Evolutionary conservation across 1,140 invertebrate genomes (phyloP).

Genomic region (Conopomorpha cramerella): DNA sequence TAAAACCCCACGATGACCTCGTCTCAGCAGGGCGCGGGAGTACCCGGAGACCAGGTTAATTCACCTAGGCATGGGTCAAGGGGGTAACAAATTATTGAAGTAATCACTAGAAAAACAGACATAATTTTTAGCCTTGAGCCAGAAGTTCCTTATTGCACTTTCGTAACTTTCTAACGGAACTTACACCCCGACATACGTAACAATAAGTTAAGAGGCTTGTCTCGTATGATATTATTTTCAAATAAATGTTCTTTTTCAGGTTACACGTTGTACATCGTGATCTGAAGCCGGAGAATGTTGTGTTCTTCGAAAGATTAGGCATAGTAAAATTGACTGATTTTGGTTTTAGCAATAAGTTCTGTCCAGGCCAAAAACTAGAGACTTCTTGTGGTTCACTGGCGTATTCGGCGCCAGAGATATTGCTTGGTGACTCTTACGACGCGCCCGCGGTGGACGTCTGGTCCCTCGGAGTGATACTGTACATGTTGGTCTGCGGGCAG

Average conservation of each 20-base stretch:
- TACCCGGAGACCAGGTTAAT: too few relatives aligned
- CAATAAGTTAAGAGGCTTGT: too few relatives aligned
- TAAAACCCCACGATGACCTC: too few relatives aligned
- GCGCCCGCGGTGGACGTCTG: conserved; percentile 97
- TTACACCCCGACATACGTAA: too few relatives aligned
- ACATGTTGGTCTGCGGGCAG: conserved; percentile 97
- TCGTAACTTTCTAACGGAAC: too few relatives aligned
- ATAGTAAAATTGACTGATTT: conserved; percentile 99
- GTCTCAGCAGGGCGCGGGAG: too few relatives aligned
- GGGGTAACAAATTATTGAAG: too few relatives aligned
- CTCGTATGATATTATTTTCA: too few relatives aligned
- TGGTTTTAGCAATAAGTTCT: conserved; percentile 97
- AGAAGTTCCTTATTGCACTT: too few relatives aligned
- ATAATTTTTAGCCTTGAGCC: too few relatives aligned
- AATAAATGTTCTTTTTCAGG: conserved; percentile 20
- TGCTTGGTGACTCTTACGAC: conserved; percentile 94
- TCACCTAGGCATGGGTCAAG: too few relatives aligned
- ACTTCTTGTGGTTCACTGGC: conserved; percentile 99
- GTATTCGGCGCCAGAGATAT: conserved; percentile 98
- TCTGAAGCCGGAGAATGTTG: conserved; percentile 98
- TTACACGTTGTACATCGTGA: conserved; percentile 92
- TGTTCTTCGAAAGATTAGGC: conserved; percentile 97
- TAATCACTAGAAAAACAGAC: too few relatives aligned
- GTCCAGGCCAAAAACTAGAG: conserved; percentile 95
- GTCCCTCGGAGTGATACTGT: conserved; percentile 97